Percentiles rank a stretch among this genome's conserved stretches.
Evolutionary conservation across 1,140 invertebrate genomes (phyloP).

Genomic region (Scaptomyza graminum): DNA sequence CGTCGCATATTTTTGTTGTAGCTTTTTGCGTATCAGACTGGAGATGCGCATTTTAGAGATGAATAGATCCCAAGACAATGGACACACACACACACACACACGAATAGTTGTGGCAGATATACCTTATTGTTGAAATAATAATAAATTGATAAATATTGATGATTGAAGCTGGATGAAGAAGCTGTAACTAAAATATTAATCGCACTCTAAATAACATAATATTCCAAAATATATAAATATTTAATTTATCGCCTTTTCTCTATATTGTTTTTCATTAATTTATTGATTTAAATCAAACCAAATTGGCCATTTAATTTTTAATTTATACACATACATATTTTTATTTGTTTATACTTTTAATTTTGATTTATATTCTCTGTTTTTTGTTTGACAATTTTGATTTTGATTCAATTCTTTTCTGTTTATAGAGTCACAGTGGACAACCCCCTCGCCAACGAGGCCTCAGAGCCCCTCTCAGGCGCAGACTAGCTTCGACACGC

Average conservation of each 20-base stretch:
- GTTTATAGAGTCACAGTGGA: constrained; percentile 85
- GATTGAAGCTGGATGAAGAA: constrained; percentile 50
- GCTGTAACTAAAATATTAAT: constrained; percentile 81
- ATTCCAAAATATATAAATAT: constrained; percentile 31
- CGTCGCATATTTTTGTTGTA: constrained; percentile 48
- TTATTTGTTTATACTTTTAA: constrained; percentile 51
- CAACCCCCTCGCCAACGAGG: constrained; percentile 84
- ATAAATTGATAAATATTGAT: constrained; percentile 39
- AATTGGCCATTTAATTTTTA: constrained; percentile 62
- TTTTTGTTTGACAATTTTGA: constrained; percentile 44
- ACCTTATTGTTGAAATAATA: constrained; percentile 22
- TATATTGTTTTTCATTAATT: constrained; percentile 39
- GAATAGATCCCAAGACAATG: constrained; percentile 1
- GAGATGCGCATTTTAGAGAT: constrained; percentile 17
- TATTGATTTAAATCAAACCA: constrained; percentile 55
- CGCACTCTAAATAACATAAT: constrained; percentile 73
- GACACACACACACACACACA: background rate
- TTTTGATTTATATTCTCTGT: constrained; percentile 57
- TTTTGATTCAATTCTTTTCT: constrained; percentile 78
- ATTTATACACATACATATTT: constrained; percentile 32
- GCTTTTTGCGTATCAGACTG: constrained; percentile 43
- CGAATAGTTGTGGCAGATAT: constrained; percentile 37
- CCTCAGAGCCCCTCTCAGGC: constrained; percentile 84
- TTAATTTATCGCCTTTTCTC: constrained; percentile 55
- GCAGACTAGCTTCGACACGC: constrained; percentile 85